Percentiles rank a stretch among this genome's conserved stretches.
These are phyloP conservation scores for Pao palembangensis DNA, from an alignment of 2,113 vertebrate genomes.

Conservation along the genomic window DNA sequence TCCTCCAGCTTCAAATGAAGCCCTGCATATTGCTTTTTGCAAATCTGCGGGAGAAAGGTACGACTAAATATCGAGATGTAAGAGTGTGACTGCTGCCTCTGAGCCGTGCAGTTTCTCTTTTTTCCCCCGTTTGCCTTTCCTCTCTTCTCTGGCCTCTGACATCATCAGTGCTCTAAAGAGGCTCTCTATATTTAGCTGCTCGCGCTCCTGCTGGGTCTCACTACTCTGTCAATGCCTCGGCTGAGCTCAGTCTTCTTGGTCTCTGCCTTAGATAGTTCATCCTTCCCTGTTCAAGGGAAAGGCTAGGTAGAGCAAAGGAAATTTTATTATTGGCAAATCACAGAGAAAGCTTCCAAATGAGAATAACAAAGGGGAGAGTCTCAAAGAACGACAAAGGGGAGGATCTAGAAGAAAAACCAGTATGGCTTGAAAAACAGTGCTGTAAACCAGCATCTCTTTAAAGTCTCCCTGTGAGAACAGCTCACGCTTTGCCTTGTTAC, in stretches of 20 bases:
- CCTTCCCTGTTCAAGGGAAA: slow-evolving; percentile 12
- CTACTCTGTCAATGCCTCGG: slow-evolving; percentile 68
- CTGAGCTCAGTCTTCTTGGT: slow-evolving; percentile 43
- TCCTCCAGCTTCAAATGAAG: not conserved
- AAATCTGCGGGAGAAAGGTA: not conserved
- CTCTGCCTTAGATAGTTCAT: slow-evolving; percentile 48
- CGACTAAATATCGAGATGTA: slow-evolving; percentile 17
- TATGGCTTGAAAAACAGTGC: slow-evolving; percentile 53
- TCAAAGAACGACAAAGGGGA: slow-evolving; percentile 38
- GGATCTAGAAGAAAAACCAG: slow-evolving; percentile 39
- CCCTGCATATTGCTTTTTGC: not conserved
- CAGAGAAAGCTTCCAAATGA: slow-evolving; percentile 46
- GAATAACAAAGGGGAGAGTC: slow-evolving; percentile 42
- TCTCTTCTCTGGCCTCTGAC: slow-evolving; percentile 65
- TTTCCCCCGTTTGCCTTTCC: slow-evolving; percentile 37
- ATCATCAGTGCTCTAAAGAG: slow-evolving; percentile 73
- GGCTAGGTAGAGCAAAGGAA: too few relatives aligned
- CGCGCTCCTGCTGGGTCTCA: slow-evolving; percentile 66
- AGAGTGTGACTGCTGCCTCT: slow-evolving; percentile 23
- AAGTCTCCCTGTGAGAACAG: slow-evolving; percentile 49
- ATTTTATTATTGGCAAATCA: slow-evolving; percentile 7
- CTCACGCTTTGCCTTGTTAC: slow-evolving; percentile 57
- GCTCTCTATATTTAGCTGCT: slow-evolving; percentile 76
- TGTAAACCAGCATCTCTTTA: slow-evolving; percentile 58
- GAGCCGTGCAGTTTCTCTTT: slow-evolving; percentile 37